Base-by-base conservation (phyloP, 2,113 vertebrate species). In the Lagopus muta region DNA sequence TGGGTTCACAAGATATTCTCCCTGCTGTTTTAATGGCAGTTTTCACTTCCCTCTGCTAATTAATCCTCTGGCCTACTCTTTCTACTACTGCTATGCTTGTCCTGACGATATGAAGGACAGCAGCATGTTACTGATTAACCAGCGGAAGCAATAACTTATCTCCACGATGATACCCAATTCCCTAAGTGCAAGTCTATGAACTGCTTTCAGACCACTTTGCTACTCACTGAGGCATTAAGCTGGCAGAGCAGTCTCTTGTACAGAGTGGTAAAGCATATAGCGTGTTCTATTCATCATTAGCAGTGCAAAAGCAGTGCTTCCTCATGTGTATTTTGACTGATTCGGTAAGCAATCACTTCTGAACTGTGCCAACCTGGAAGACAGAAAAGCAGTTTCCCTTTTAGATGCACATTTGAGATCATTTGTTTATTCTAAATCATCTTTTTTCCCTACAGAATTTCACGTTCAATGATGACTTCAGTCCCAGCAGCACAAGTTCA, bases 401-500 rank as follows among this genome's bases (percentile, higher is more conserved):
- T 55, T 24, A 77, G 47, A 50, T 80, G 18, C 61, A 20, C 3
- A 1, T 32, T 5, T 17, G 43, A 38, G 67, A 47, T 71, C 0
- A 1, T 48, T 61, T 75, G 8, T 69, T 97, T 70, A 97, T 82
- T 48, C 82, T 36, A 6, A 32, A 22, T 70, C 75, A 50, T 66
- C 12, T 94, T 95, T 96, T 96, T 55, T 97, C 79, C 97, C 88
- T 78, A 13, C 97, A 99, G 99, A 99, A 98, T 75, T 98, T 99
- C 36, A 84, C 97, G 7, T 93, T 98, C 94, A 98, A 95, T 0
- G 98, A 99, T 60, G 99, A 99, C 92, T 98, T 99, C 97, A 99
- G 98, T 32, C 98, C 98, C 95, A 99, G 99, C 98, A 99, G 99
- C 93, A 98, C 98, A 76, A 99, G 99, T 94, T 99, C 99, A 3